Base-by-base conservation (phyloP, 2,888 invertebrate species). In the Hypselothyrea guttata region DNA sequence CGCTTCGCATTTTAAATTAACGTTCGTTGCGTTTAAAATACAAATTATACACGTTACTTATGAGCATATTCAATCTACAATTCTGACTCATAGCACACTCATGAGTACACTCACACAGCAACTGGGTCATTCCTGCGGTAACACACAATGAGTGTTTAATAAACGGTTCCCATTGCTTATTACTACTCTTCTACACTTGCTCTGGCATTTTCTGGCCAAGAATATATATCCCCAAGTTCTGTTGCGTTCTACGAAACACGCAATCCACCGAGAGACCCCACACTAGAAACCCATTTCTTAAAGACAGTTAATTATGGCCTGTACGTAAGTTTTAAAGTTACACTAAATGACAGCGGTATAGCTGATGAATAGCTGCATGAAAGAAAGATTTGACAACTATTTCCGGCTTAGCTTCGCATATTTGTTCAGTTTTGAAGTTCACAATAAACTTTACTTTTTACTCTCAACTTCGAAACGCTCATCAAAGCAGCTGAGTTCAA, bases 1-100 rank as follows among this genome's bases (percentile, higher is more conserved):
- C 37, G 31, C 54, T 8, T 53, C 65, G 47, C 73, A 66, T 61
- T 71, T 70, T 66, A 77, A 77, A 76, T 84, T 77, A 77, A 65
- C 78, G 78, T 77, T 77, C 66, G 62, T 52, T 64, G 76, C 70
- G 56, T 79, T 81, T 71, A 58, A 84, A 84, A 78, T 71, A 83
- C 84, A 78, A 73, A 83, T 81, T 84, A 68, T 55, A 52, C 58
- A 52, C 49, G 52, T 40, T 56, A 52, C 60, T 47, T 56, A 48
- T 53, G 42, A 33, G 28, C 42, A 38, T 62, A 35, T 41, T 49
- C 54, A 47, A 47, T 59, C 27, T 45, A 31, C 49, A 51, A 56
- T 42, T 65, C 22, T 77, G 75, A 71, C 44, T 74, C 82, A 75
- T 77, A 71, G 68, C 44, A 71, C 82, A 75, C 48, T 35, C 31